A percentile compares a stretch with the other conserved stretches of the same genome.
These are phyloP conservation scores for Polymixis lichenea DNA, from an alignment of 2,888 invertebrate species.

Conservation along the genomic window DNA sequence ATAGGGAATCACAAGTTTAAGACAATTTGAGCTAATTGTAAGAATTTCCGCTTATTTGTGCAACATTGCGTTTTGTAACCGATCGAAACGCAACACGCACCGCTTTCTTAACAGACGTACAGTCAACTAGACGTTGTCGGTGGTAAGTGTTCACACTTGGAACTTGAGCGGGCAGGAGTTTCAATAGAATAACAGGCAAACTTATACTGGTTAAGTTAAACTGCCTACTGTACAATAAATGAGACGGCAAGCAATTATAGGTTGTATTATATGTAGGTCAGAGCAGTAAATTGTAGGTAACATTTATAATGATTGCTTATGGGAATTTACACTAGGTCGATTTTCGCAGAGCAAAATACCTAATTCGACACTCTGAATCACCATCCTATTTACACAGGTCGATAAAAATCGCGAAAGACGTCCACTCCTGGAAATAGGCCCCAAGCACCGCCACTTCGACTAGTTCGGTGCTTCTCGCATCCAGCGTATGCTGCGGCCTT, in stretches of 20 bases:
- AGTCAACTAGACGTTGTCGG: neutral
- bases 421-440: no score
- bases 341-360: no score
- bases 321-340: no score
- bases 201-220: neutral
- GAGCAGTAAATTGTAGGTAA: constrained; percentile 13
- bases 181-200: neutral
- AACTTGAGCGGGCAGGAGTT: neutral
- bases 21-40: constrained; percentile 31
- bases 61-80: constrained; percentile 46
- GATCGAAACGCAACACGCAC: constrained; percentile 24
- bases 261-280: neutral
- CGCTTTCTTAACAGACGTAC: constrained; percentile 26
- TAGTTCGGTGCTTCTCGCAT: no score
- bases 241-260: constrained; percentile 3
- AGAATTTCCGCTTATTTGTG: constrained; percentile 48
- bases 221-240: no score
- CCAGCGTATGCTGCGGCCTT: no score
- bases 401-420: no score
- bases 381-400: no score
- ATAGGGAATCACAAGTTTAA: constrained; percentile 10
- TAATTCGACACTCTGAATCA: no score
- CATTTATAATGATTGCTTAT: neutral
- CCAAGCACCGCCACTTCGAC: no score
- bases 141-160: neutral